Evolutionary conservation across 2,888 invertebrate genomes (phyloP).

Genomic region (Lumbricus terrestris): DNA sequence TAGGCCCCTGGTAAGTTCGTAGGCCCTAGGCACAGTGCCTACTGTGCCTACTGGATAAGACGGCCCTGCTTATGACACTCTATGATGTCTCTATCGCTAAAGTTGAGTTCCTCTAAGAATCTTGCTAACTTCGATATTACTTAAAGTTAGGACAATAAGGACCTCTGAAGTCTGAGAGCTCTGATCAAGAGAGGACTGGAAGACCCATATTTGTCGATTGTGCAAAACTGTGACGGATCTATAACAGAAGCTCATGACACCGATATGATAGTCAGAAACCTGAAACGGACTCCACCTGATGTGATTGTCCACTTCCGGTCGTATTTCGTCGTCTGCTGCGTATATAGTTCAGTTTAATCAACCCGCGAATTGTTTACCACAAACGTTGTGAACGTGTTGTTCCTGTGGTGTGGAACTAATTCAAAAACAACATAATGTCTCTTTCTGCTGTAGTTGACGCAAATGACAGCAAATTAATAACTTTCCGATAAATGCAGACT

Average conservation of each 20-base stretch:
- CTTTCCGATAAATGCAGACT: background rate
- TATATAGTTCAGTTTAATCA: slow-evolving; percentile 8
- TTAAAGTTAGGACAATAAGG: too few relatives aligned
- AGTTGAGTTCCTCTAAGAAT: too few relatives aligned
- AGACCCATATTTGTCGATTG: too few relatives aligned
- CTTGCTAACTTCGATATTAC: too few relatives aligned
- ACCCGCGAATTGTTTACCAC: background rate
- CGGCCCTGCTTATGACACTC: too few relatives aligned
- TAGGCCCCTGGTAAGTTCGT: too few relatives aligned
- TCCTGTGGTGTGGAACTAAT: background rate
- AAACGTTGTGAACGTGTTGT: background rate
- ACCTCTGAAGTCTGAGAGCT: too few relatives aligned
- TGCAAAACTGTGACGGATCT: too few relatives aligned
- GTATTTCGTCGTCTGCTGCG: background rate
- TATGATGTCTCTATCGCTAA: too few relatives aligned
- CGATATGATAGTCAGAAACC: background rate
- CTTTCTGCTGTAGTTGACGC: background rate
- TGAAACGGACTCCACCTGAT: background rate
- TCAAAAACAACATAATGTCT: background rate
- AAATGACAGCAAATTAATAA: background rate
- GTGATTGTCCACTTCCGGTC: background rate
- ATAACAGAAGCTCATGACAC: background rate
- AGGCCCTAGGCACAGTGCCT: too few relatives aligned
- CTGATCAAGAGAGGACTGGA: too few relatives aligned
- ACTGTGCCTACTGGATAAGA: too few relatives aligned